phyloP scores from a whole-genome alignment of 2,113 vertebrate species.

The Nesospiza acunhae region DNA sequence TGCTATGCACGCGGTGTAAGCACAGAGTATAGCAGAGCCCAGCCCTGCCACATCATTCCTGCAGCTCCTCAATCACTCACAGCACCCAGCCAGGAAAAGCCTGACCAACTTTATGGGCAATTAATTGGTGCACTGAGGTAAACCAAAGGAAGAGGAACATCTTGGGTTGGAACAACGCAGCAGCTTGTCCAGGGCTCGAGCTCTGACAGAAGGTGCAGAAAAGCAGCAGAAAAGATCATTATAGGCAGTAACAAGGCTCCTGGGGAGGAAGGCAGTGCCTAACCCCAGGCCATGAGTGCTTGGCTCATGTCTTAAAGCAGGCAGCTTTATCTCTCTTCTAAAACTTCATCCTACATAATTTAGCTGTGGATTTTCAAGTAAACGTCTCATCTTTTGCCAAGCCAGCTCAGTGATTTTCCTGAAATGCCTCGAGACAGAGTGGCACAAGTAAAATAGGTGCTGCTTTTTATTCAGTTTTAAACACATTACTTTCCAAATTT shows the following conservation, averaged over 20 bases:
- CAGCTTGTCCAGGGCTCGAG: background rate
- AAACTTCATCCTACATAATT: conserved; percentile 45
- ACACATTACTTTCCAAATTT: background rate
- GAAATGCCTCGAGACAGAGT: conserved; percentile 7
- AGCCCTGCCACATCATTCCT: background rate
- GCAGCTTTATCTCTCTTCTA: background rate
- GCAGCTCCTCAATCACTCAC: background rate
- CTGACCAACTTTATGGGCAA: background rate
- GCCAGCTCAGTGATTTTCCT: background rate
- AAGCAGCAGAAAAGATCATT: background rate
- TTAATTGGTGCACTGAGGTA: conserved; percentile 13
- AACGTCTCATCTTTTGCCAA: conserved; percentile 41
- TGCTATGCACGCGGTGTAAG: background rate
- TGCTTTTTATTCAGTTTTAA: background rate
- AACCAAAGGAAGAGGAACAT: background rate
- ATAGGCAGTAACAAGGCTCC: background rate
- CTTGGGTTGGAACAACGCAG: background rate
- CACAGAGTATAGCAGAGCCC: background rate
- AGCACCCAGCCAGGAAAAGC: background rate
- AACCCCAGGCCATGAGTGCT: background rate
- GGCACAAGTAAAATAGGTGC: background rate
- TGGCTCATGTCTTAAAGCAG: conserved; percentile 14
- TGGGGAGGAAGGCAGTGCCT: conserved; percentile 2
- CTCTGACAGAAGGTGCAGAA: background rate
- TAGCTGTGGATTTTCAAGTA: conserved; percentile 33